Percentiles rank a stretch among this genome's conserved stretches.
Evolutionary conservation across 2,113 vertebrate species (phyloP).

Genomic region (Cheirogaleus medius): DNA sequence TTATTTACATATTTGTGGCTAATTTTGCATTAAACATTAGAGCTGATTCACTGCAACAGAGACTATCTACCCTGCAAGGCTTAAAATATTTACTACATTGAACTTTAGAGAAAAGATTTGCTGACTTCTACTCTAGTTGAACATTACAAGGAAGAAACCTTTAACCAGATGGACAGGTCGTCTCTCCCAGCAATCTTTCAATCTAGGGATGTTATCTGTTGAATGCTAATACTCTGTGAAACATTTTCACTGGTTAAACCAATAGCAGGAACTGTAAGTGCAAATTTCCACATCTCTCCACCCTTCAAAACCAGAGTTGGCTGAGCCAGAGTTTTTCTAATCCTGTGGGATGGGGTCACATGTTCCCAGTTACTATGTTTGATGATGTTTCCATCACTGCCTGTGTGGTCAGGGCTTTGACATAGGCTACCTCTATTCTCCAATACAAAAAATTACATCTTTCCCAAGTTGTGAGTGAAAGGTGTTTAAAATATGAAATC

Average conservation of each 20-base stretch:
- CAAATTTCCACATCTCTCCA: background rate
- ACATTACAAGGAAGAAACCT: background rate
- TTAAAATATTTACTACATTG: background rate
- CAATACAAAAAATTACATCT: background rate
- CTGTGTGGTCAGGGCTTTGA: background rate
- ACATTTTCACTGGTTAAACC: conserved; percentile 25
- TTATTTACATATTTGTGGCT: background rate
- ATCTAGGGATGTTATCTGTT: conserved; percentile 33
- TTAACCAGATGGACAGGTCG: background rate
- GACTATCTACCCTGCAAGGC: background rate
- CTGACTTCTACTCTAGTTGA: background rate
- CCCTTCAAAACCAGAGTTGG: background rate
- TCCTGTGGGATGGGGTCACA: background rate
- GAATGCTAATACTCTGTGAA: background rate
- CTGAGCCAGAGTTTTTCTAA: background rate
- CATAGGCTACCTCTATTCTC: background rate
- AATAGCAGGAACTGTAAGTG: background rate
- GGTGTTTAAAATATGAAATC: background rate
- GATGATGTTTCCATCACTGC: background rate
- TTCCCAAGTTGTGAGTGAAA: background rate
- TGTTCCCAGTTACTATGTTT: background rate
- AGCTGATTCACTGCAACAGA: background rate
- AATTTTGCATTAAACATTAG: background rate
- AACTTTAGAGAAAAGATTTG: background rate
- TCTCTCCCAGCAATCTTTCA: background rate